phyloP scores from a whole-genome alignment of 1,140 invertebrate genomes.

The Bombus turneri region DNA sequence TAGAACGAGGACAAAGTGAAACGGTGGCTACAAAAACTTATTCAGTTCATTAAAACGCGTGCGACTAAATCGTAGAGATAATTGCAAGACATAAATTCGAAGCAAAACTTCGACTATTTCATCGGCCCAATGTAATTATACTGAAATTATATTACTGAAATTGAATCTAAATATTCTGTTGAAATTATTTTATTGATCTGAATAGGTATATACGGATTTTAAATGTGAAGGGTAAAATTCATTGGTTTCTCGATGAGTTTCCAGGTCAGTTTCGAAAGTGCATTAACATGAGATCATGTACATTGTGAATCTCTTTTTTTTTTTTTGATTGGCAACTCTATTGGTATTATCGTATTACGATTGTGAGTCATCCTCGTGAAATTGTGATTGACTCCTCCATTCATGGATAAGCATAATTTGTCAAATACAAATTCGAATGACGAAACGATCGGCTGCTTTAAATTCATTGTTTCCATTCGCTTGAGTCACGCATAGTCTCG shows the following conservation, averaged over 20 bases:
- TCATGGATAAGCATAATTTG: conserved; percentile 3
- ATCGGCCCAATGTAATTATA: not conserved
- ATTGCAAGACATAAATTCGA: conserved; percentile 4
- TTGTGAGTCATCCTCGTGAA: conserved; percentile 2
- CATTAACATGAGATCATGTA: not conserved
- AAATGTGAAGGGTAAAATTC: not conserved
- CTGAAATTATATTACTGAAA: not conserved
- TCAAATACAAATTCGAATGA: not conserved
- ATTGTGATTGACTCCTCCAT: not conserved
- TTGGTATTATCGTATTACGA: not conserved
- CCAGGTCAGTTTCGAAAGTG: not conserved
- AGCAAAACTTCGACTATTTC: not conserved
- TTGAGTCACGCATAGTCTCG: conserved; percentile 4
- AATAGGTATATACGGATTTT: not conserved
- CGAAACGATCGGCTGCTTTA: not conserved
- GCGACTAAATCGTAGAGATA: not conserved
- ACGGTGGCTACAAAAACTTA: not conserved
- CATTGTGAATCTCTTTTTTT: not conserved
- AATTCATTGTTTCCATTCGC: conserved; percentile 18
- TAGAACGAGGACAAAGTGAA: not conserved
- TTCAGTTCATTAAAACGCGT: not conserved
- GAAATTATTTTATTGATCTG: not conserved
- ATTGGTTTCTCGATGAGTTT: not conserved
- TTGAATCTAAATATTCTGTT: not conserved
- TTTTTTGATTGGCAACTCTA: not conserved